A percentile compares a stretch with the other conserved stretches of the same genome.
These are phyloP conservation scores for Hippocampus comes DNA, from an alignment of 2,113 vertebrate genomes.

Conservation along the genomic window DNA sequence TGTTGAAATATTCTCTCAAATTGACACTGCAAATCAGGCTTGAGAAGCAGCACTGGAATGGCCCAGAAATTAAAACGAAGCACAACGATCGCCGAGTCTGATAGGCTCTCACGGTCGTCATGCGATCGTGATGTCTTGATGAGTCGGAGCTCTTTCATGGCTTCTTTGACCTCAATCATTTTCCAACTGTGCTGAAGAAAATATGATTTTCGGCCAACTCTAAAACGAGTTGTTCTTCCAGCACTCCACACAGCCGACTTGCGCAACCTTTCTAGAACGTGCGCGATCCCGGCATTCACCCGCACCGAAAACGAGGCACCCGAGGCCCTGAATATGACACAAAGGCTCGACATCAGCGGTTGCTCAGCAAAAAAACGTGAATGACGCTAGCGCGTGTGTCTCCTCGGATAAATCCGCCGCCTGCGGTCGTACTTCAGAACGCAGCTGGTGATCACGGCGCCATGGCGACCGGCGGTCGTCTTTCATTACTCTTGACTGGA, in stretches of 20 bases:
- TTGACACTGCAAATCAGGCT: background rate
- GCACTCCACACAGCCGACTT: too few relatives aligned
- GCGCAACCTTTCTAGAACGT: too few relatives aligned
- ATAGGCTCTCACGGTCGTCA: slow-evolving; percentile 22
- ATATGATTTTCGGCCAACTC: slow-evolving; percentile 43
- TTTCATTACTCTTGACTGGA: background rate
- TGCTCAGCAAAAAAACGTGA: background rate
- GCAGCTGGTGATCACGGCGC: slow-evolving; percentile 32
- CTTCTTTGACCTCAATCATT: slow-evolving; percentile 64
- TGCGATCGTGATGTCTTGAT: slow-evolving; percentile 25
- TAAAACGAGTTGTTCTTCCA: background rate
- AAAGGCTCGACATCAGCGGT: background rate
- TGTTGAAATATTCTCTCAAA: slow-evolving; percentile 7
- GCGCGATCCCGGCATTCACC: too few relatives aligned
- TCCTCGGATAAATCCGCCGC: slow-evolving; percentile 20
- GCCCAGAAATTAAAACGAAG: slow-evolving; percentile 30
- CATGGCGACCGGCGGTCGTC: background rate
- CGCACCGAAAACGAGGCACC: slow-evolving; percentile 24
- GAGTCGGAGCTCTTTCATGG: slow-evolving; percentile 44
- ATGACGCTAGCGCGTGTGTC: background rate
- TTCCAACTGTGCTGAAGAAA: slow-evolving; percentile 48
- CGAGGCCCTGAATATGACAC: background rate
- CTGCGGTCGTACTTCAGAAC: slow-evolving; percentile 16
- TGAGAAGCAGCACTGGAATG: background rate
- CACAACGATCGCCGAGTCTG: slow-evolving; percentile 11